These are phyloP conservation scores for Oreonectes daqikongensis DNA, from an alignment of 2,797 vertebrate species.

Conservation along the genomic window DNA sequence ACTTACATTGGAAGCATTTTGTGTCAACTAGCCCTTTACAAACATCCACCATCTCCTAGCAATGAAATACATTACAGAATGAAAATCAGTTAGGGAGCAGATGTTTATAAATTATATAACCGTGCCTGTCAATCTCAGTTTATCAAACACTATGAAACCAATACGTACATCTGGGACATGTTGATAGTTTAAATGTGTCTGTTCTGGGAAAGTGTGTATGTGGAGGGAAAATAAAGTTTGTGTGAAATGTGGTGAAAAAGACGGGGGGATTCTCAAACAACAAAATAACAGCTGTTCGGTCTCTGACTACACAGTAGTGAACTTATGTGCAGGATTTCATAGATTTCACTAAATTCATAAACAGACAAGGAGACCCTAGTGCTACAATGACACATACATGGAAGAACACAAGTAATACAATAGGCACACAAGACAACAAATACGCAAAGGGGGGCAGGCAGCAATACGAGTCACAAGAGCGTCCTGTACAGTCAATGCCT, in stretches of 20 bases:
- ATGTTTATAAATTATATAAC: slow-evolving; percentile 33
- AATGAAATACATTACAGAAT: not conserved
- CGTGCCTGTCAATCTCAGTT: slow-evolving; percentile 16
- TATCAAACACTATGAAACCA: slow-evolving; percentile 16
- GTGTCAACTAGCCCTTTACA: not conserved
- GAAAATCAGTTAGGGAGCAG: slow-evolving; percentile 12
- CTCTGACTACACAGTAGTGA: slow-evolving; percentile 20
- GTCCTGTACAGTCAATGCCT: slow-evolving; percentile 36
- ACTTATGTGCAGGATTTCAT: slow-evolving; percentile 10
- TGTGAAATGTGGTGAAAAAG: slow-evolving; percentile 12
- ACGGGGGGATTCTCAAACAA: not conserved
- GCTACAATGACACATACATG: slow-evolving; percentile 15
- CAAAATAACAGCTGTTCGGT: slow-evolving; percentile 10
- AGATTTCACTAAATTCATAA: not conserved
- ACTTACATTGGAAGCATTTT: not conserved
- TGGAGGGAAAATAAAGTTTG: not conserved
- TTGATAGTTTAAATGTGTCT: not conserved
- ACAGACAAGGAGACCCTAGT: slow-evolving; percentile 15
- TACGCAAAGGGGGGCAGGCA: not conserved
- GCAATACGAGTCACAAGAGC: slow-evolving; percentile 43
- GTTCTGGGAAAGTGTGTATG: not conserved
- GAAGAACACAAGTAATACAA: slow-evolving; percentile 29
- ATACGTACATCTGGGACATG: not conserved
- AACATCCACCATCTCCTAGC: not conserved
- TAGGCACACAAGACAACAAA: slow-evolving; percentile 17